Evolutionary conservation across 2,113 vertebrate species (phyloP).

Genomic region (Tragelaphus imberbis): DNA sequence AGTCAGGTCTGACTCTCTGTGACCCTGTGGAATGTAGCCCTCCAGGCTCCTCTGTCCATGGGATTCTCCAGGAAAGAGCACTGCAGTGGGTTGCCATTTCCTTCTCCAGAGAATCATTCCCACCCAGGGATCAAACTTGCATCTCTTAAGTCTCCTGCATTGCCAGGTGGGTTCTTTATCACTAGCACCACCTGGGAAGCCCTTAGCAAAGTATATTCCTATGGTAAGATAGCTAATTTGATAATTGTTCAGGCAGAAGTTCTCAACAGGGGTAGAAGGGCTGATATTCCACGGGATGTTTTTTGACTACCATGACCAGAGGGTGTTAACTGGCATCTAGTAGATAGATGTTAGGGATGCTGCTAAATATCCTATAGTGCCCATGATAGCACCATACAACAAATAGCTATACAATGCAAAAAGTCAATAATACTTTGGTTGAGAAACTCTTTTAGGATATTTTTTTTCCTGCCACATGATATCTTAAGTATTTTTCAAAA

Average conservation of each 20-base stretch:
- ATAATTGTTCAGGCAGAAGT: not conserved
- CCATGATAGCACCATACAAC: not conserved
- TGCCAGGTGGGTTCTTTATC: not conserved
- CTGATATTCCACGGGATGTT: not conserved
- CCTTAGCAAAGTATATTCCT: not conserved
- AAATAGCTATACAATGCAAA: not conserved
- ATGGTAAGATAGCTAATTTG: not conserved
- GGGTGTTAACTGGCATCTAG: not conserved
- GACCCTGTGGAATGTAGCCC: not conserved
- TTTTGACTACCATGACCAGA: not conserved
- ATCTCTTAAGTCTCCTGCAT: not conserved
- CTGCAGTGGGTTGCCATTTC: not conserved
- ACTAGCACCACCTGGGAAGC: not conserved
- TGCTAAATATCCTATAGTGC: not conserved
- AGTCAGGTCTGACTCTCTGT: not conserved
- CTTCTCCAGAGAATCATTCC: not conserved
- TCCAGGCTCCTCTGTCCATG: not conserved
- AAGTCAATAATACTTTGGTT: not conserved
- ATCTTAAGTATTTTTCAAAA: not conserved
- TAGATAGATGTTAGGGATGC: not conserved
- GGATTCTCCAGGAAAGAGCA: not conserved
- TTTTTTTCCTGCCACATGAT: not conserved
- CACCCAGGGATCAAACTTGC: not conserved
- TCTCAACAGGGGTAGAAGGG: not conserved
- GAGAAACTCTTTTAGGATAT: not conserved